These are phyloP conservation scores for Semnornis frantzii DNA, from an alignment of 2,113 vertebrate species.

Conservation along the genomic window DNA sequence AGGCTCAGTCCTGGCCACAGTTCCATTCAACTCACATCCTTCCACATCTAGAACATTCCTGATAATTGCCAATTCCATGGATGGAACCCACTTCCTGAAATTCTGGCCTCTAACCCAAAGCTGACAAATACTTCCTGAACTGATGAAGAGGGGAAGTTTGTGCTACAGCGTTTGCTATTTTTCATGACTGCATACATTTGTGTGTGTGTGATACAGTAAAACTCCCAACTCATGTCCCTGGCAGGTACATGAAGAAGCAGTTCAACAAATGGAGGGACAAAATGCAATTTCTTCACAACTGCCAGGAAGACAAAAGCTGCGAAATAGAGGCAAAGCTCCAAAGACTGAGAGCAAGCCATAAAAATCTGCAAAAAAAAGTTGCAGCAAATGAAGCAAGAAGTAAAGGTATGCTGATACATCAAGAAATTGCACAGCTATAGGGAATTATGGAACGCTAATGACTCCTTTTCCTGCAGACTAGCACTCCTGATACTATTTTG, in stretches of 20 bases:
- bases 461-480: not conserved
- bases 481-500: not conserved
- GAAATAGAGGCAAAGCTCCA: conserved; percentile 81
- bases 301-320: conserved; percentile 77
- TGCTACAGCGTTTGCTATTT: not conserved
- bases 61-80: not conserved
- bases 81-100: not conserved
- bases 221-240: not conserved
- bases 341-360: conserved; percentile 72
- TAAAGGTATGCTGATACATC: conserved; percentile 59
- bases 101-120: not conserved
- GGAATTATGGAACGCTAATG: not conserved
- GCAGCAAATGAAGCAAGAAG: conserved; percentile 60
- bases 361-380: conserved; percentile 72
- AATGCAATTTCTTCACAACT: conserved; percentile 74
- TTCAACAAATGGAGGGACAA: conserved; percentile 73
- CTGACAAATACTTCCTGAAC: not conserved
- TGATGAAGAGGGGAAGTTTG: not conserved
- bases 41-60: not conserved
- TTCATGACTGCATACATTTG: not conserved
- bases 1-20: not conserved
- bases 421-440: not conserved
- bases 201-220: not conserved
- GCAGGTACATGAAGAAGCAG: conserved; percentile 78
- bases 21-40: not conserved